Evolutionary conservation across 2,113 vertebrate genomes (phyloP), one percentile per base, ranked within the genome.

Genomic region (Tapirus terrestris): DNA sequence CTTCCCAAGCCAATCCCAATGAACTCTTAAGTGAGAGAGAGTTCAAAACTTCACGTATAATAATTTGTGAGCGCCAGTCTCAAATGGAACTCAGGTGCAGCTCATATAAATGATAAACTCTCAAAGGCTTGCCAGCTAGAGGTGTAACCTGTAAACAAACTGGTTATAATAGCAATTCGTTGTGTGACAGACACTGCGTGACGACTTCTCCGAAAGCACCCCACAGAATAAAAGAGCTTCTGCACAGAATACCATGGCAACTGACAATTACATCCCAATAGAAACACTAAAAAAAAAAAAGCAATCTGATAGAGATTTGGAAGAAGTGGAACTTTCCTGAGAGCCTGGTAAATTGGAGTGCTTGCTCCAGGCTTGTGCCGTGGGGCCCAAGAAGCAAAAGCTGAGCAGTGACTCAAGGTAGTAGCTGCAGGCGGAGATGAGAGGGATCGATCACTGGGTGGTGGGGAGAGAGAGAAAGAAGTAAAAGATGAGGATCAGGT

Each of bases 241-340:
- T 81, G 76, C 53, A 91, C 27, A 73, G 91, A 95, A 68, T 76
- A 88, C 72, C 89, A 97, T 97, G 95, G 88, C 85, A 97, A 95
- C 96, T 43, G 45, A 84, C 45, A 95, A 96, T 36, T 65, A 51
- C 53, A 48, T 67, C 45, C 65, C 33, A 68, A 51, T n/a, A 67
- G 86, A 96, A 88, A 43, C 29, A 56, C 36, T 83, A 51, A 10
- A 17, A 45, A 36, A 17, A 45, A 36, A 75, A 53, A 83, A 65
- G 51, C 33, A 83, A 80, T 83, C 79, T 89, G 70, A 85, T 45
- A 68, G 33, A 95, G 39, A 90, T 45, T 51, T 88, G 48, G 88
- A 92, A 87, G 48, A 80, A 89, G 70, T 61, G 87, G 80, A 87
- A 89, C 53, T 92, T 70, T 82, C 68, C 58, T 14, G 14, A 84